A percentile compares a stretch with the other conserved stretches of the same genome.
phyloP scores from a whole-genome alignment of 1,140 invertebrate species.

The Tetragnatha versicolor region DNA sequence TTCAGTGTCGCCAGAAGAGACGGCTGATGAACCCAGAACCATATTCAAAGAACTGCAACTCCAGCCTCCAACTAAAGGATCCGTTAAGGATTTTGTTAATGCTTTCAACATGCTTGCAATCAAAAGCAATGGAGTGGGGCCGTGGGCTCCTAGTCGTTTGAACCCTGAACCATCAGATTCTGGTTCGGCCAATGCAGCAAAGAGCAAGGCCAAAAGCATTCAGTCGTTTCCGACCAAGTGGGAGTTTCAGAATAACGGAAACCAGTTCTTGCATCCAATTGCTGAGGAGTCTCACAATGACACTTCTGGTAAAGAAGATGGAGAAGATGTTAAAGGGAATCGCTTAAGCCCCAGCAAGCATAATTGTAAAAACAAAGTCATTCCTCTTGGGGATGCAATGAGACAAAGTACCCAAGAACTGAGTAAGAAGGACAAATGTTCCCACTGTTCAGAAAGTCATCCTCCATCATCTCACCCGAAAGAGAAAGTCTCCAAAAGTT shows the following conservation, averaged over 20 bases:
- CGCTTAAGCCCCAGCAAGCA: too few relatives aligned
- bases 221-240: slow-evolving; percentile 43
- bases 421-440: not conserved
- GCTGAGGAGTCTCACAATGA: slow-evolving; percentile 45
- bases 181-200: too few relatives aligned
- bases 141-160: not conserved
- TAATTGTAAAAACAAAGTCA: not conserved
- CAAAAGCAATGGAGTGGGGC: not conserved
- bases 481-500: not conserved
- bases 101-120: slow-evolving; percentile 45
- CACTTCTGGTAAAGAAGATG: slow-evolving; percentile 35
- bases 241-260: slow-evolving; percentile 37
- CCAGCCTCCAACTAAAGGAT: slow-evolving; percentile 34
- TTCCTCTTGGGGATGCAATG: not conserved
- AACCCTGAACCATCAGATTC: not conserved
- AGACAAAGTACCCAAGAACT: not conserved
- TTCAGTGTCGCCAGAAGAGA: slow-evolving; percentile 25
- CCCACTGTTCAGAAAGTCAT: slow-evolving; percentile 39
- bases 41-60: slow-evolving; percentile 38
- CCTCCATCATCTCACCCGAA: not conserved
- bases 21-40: slow-evolving; percentile 25
- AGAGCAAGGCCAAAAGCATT: slow-evolving; percentile 3
- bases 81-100: slow-evolving; percentile 41
- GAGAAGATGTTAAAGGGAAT: slow-evolving; percentile 4
- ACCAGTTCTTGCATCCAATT: slow-evolving; percentile 25